Evolutionary conservation across 2,113 vertebrate genomes (phyloP).

Genomic region (Brachypteracias leptosomus): DNA sequence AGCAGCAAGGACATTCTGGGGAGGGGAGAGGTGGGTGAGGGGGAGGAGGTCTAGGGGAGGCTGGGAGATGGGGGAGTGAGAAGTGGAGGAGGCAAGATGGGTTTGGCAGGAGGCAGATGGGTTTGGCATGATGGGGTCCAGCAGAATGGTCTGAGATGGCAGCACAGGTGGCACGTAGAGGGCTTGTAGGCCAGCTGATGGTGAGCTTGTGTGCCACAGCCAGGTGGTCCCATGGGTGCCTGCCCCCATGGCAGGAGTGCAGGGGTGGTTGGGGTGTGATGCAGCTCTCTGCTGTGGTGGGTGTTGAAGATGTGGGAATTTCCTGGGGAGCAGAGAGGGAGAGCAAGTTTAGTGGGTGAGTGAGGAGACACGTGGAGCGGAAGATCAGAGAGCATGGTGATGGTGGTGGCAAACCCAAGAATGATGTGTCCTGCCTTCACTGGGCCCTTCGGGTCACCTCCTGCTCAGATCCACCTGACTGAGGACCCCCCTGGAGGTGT

Average conservation of each 20-base stretch:
- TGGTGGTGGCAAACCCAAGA: neutral
- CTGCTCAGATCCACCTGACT: neutral
- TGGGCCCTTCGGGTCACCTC: neutral
- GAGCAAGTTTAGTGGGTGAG: neutral
- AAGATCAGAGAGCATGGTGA: rapidly evolving
- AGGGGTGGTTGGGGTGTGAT: rapidly evolving
- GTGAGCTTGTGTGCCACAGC: rapidly evolving
- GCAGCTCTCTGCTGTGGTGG: neutral
- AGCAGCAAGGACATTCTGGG: neutral
- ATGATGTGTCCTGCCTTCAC: neutral
- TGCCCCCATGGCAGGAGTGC: neutral
- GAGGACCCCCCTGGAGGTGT: neutral
- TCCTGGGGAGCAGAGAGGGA: rapidly evolving
- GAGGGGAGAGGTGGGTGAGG: neutral
- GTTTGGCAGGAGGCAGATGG: neutral
- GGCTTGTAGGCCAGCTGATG: neutral
- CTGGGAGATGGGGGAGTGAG: neutral
- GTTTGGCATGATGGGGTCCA: neutral
- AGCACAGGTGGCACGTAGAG: rapidly evolving
- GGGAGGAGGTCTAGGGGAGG: neutral
- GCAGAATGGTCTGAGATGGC: rapidly evolving
- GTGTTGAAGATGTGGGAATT: rapidly evolving
- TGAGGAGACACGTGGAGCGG: rapidly evolving
- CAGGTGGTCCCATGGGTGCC: neutral
- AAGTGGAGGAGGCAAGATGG: neutral